phyloP scores from a whole-genome alignment of 2,888 invertebrate genomes.

The Parapristionchus giblindavisi region DNA sequence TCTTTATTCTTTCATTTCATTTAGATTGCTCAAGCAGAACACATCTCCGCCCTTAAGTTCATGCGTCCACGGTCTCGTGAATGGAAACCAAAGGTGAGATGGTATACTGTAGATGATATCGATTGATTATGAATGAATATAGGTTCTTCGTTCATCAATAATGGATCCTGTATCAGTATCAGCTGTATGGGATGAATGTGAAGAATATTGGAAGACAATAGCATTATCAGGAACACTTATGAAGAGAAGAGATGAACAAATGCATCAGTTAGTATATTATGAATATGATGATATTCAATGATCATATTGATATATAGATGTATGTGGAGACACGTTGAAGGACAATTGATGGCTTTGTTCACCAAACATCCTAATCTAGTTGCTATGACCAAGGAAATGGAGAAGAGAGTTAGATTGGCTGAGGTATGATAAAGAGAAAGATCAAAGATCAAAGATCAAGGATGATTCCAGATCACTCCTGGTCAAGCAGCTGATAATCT shows the following conservation, averaged over 20 bases:
- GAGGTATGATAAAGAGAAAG: neutral
- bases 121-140: no score
- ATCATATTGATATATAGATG: no score
- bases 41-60: conserved; percentile 59
- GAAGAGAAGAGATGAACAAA: conserved; percentile 46
- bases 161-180: conserved; percentile 52
- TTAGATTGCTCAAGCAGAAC: conserved; percentile 58
- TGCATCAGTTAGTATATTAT: conserved; percentile 39
- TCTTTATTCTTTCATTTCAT: neutral
- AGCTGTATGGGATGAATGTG: conserved; percentile 49
- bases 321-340: conserved; percentile 61
- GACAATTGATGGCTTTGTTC: conserved; percentile 57
- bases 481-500: conserved; percentile 57
- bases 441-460: neutral
- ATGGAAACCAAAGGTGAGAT: conserved; percentile 53
- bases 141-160: conserved; percentile 55
- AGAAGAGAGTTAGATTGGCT: conserved; percentile 13
- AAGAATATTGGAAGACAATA: conserved; percentile 52
- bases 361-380: conserved; percentile 53
- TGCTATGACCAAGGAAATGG: conserved; percentile 30
- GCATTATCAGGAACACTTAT: conserved; percentile 23
- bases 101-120: no score
- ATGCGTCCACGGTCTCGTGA: conserved; percentile 50
- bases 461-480: conserved; percentile 48
- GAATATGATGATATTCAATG: no score